Percentiles rank a stretch among this genome's conserved stretches.
Evolutionary conservation across 2,888 invertebrate genomes (phyloP).

Genomic region (Lomographa bimaculata): DNA sequence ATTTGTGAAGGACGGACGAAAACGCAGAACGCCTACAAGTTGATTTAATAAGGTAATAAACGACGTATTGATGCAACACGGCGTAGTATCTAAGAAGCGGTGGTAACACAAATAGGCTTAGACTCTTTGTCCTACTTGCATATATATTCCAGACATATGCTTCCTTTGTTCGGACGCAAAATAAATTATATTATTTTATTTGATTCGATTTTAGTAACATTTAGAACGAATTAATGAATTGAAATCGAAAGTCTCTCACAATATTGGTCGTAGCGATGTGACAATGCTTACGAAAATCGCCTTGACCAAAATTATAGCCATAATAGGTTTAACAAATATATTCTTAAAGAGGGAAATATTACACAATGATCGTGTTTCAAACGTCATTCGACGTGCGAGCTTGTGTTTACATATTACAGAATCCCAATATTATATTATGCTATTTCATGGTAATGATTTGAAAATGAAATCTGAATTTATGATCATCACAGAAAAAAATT

Average conservation of each 20-base stretch:
- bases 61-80: conserved; percentile 42
- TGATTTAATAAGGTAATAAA: conserved; percentile 46
- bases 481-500: no score
- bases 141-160: conserved; percentile 31
- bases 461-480: conserved; percentile 15
- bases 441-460: background rate
- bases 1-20: conserved; percentile 61
- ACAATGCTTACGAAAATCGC: conserved; percentile 70
- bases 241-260: conserved; percentile 40
- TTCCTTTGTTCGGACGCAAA: conserved; percentile 22
- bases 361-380: conserved; percentile 62
- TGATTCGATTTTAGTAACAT: no score
- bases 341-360: conserved; percentile 62
- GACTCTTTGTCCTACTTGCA: conserved; percentile 41
- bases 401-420: conserved; percentile 40
- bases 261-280: conserved; percentile 46
- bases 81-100: conserved; percentile 36
- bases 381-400: conserved; percentile 41
- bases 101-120: conserved; percentile 24
- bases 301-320: conserved; percentile 71
- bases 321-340: conserved; percentile 74
- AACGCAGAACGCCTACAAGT: conserved; percentile 70
- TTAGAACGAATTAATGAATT: conserved; percentile 20
- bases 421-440: conserved; percentile 16
- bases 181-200: no score